phyloP scores from a whole-genome alignment of 2,797 vertebrate genomes.

The Acridotheres tristis region DNA sequence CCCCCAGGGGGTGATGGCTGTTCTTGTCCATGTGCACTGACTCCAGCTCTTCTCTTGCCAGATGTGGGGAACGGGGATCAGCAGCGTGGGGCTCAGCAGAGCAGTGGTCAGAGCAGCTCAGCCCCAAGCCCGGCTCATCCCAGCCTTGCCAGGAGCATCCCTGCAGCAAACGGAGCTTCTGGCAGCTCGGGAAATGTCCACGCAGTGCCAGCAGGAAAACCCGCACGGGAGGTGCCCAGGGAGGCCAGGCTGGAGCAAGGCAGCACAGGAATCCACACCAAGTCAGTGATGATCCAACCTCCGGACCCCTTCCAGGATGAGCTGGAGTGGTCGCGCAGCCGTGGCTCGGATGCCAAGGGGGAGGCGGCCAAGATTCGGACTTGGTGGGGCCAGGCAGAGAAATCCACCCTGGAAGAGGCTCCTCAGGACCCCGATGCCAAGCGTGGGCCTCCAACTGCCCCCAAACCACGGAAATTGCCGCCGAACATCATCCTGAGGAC shows the following conservation, averaged over 20 bases:
- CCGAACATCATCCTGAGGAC: constrained; percentile 76
- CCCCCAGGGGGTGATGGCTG: accelerated
- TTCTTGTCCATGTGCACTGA: accelerated
- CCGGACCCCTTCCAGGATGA: constrained; percentile 69
- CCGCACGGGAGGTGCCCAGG: neutral
- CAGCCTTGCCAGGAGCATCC: constrained; percentile 63
- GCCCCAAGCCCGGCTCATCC: constrained; percentile 28
- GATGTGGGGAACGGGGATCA: neutral
- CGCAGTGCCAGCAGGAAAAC: neutral
- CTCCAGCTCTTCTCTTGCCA: neutral
- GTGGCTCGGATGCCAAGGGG: neutral
- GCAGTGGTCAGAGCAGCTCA: neutral
- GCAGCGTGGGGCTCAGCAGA: neutral
- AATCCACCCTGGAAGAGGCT: neutral
- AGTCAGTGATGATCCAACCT: constrained; percentile 40
- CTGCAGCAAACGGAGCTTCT: neutral
- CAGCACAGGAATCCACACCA: accelerated
- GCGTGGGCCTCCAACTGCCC: constrained; percentile 76
- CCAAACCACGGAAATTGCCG: constrained; percentile 84
- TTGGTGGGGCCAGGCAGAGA: neutral
- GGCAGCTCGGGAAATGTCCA: accelerated
- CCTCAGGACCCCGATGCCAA: constrained; percentile 5
- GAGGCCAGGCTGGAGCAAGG: neutral
- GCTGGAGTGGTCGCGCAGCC: neutral
- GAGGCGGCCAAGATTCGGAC: neutral